phyloP scores from a whole-genome alignment of 1,140 invertebrate species.

The Drosophila lacertosa region DNA sequence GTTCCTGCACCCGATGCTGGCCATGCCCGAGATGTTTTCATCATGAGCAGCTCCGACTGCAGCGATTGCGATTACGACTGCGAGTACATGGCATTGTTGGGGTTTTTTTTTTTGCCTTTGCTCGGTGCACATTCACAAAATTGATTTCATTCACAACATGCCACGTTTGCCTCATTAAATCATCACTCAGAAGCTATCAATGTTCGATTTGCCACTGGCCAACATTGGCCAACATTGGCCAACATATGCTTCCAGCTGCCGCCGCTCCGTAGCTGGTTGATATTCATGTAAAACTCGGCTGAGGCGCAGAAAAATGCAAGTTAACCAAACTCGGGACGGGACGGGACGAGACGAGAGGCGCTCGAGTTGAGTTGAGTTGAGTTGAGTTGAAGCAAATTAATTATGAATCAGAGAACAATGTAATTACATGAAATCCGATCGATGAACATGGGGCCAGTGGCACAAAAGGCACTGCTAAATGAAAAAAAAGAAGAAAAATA shows the following conservation, averaged over 20 bases:
- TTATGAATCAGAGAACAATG: slow-evolving; percentile 83
- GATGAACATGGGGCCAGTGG: slow-evolving; percentile 65
- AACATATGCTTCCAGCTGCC: slow-evolving; percentile 41
- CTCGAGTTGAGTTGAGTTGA: slow-evolving; percentile 17
- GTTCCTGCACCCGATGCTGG: slow-evolving; percentile 6
- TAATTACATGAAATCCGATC: slow-evolving; percentile 83
- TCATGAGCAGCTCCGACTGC: slow-evolving; percentile 20
- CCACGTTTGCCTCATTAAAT: slow-evolving; percentile 83
- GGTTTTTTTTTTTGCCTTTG: slow-evolving; percentile 26
- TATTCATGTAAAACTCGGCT: slow-evolving; percentile 15
- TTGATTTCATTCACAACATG: slow-evolving; percentile 83
- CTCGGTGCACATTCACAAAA: slow-evolving; percentile 70
- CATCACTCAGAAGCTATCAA: slow-evolving; percentile 82
- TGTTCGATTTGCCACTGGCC: slow-evolving; percentile 63
- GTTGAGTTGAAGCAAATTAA: slow-evolving; percentile 77
- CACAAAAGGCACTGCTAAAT: slow-evolving; percentile 43
- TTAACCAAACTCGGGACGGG: too few relatives aligned
- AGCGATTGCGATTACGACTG: slow-evolving; percentile 4
- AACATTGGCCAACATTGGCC: slow-evolving; percentile 23
- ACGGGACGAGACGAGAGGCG: not conserved
- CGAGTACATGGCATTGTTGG: slow-evolving; percentile 36
- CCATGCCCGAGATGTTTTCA: slow-evolving; percentile 44
- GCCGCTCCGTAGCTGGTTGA: slow-evolving; percentile 20
- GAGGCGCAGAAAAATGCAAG: slow-evolving; percentile 56
- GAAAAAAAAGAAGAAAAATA: too few relatives aligned